These are phyloP conservation scores for Coleophora flavipennella DNA, from an alignment of 2,888 invertebrate genomes.

Conservation along the genomic window DNA sequence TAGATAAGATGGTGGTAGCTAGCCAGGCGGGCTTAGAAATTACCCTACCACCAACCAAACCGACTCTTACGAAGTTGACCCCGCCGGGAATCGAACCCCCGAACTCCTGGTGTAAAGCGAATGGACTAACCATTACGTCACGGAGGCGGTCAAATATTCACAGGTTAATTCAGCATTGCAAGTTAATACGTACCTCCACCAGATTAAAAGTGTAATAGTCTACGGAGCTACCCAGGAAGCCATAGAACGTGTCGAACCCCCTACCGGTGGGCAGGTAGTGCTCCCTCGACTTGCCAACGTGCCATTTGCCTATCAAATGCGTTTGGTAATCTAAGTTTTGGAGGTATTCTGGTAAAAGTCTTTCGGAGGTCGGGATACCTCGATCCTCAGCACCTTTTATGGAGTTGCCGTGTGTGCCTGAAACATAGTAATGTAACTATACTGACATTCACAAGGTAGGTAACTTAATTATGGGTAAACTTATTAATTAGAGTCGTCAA, in stretches of 20 bases:
- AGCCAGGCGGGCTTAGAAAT: too few relatives aligned
- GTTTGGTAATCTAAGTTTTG: constrained; percentile 83
- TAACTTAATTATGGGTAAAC: too few relatives aligned
- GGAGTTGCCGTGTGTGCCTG: constrained; percentile 37
- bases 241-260: constrained; percentile 86
- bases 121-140: too few relatives aligned
- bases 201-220: constrained; percentile 82
- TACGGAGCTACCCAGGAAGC: constrained; percentile 84
- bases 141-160: too few relatives aligned
- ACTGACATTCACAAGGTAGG: neutral
- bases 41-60: too few relatives aligned
- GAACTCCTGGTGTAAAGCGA: too few relatives aligned
- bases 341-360: constrained; percentile 78
- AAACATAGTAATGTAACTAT: neutral
- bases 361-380: constrained; percentile 78
- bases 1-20: too few relatives aligned
- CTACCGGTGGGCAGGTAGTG: constrained; percentile 80
- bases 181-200: constrained; percentile 27
- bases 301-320: constrained; percentile 90
- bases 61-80: too few relatives aligned
- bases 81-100: too few relatives aligned
- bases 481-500: too few relatives aligned
- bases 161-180: too few relatives aligned
- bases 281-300: constrained; percentile 81
- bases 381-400: constrained; percentile 73